A percentile compares a stretch with the other conserved stretches of the same genome.
Conservation (phyloP, 2,113 vertebrate species). For the Ia io region DNA sequence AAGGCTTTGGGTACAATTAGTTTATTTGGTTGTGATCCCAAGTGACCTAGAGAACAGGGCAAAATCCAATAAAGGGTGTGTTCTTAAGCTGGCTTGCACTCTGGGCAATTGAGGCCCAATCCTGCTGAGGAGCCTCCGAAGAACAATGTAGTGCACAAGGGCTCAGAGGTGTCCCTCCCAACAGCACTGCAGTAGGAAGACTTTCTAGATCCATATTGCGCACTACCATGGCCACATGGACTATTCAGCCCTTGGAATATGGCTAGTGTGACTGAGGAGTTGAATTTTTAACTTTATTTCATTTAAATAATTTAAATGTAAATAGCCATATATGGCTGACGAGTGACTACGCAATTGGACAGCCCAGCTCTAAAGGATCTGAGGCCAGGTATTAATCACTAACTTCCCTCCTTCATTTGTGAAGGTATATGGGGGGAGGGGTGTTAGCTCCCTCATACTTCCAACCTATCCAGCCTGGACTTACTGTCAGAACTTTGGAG, state of each 20-base stretch:
- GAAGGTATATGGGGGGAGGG: background rate
- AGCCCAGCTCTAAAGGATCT: background rate
- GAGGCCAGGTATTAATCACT: background rate
- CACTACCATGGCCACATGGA: background rate
- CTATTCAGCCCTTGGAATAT: background rate
- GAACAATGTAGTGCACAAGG: background rate
- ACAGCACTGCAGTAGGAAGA: background rate
- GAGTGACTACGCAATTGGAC: background rate
- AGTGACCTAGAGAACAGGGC: background rate
- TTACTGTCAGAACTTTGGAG: background rate
- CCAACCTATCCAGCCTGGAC: background rate
- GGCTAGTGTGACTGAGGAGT: background rate
- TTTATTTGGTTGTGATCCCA: background rate
- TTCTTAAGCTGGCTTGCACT: background rate
- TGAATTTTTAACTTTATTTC: background rate
- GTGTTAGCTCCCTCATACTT: background rate
- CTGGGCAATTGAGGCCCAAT: background rate
- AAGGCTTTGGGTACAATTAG: background rate
- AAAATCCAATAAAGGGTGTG: background rate
- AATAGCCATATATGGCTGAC: background rate
- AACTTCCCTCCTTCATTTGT: background rate
- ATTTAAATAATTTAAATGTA: background rate
- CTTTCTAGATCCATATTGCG: background rate
- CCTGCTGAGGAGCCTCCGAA: background rate
- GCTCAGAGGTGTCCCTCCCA: background rate